phyloP scores from a whole-genome alignment of 2,888 invertebrate genomes.

The Tenthredo distinguenda region DNA sequence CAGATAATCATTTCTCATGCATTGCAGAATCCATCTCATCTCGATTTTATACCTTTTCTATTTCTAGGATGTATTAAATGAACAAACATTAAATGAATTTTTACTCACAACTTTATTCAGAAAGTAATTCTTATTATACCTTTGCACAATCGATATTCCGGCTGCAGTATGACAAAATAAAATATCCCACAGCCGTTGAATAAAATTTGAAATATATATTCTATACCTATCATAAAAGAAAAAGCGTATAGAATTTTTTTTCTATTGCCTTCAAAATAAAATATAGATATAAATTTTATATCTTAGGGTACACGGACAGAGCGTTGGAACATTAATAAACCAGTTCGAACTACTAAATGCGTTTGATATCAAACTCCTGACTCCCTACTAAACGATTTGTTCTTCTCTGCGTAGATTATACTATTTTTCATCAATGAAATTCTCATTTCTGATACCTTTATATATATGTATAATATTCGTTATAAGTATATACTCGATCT shows the following conservation, averaged over 20 bases:
- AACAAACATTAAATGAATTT: neutral
- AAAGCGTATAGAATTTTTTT: conserved; percentile 17
- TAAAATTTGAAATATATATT: conserved; percentile 5
- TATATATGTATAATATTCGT: neutral
- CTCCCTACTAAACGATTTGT: neutral
- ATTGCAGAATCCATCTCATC: neutral
- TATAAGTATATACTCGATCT: neutral
- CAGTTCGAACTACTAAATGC: conserved; percentile 17
- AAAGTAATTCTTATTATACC: conserved; percentile 19
- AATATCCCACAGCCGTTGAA: conserved; percentile 21
- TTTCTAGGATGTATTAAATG: neutral
- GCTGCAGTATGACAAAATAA: neutral
- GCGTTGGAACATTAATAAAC: neutral
- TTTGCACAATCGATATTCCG: conserved; percentile 33
- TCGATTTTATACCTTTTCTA: neutral
- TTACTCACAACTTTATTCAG: conserved; percentile 48
- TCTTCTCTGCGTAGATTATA: neutral
- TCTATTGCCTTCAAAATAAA: conserved; percentile 14
- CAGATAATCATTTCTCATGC: neutral
- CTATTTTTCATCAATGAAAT: neutral
- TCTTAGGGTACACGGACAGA: conserved; percentile 28
- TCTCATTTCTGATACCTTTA: neutral
- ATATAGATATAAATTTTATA: conserved; percentile 29
- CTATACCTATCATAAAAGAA: conserved; percentile 11
- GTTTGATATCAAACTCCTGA: conserved; percentile 10